Evolutionary conservation across 2,113 vertebrate species (phyloP).

Genomic region (Otis tarda): DNA sequence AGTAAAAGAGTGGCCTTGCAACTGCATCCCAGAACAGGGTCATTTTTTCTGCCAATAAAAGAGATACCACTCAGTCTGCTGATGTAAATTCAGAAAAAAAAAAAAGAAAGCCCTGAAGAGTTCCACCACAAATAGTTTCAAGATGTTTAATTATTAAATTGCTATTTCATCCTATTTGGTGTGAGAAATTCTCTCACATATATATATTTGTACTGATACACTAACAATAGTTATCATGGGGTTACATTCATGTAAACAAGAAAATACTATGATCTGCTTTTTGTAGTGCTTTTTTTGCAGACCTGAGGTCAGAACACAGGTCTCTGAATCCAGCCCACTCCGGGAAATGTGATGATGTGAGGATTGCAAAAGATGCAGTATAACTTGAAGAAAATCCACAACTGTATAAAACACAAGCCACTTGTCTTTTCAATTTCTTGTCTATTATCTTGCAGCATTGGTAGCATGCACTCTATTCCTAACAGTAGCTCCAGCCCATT

Average conservation of each 20-base stretch:
- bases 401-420: neutral
- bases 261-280: neutral
- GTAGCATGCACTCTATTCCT: neutral
- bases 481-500: neutral
- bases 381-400: neutral
- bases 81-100: neutral
- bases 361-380: neutral
- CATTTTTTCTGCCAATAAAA: neutral
- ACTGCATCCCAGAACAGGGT: neutral
- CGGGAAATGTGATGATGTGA: neutral
- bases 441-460: neutral
- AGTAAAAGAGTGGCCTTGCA: neutral
- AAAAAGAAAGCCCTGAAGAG: neutral
- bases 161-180: neutral
- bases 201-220: neutral
- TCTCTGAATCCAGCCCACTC: neutral
- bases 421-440: conserved; percentile 9
- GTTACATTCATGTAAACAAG: neutral
- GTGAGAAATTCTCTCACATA: neutral
- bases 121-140: neutral
- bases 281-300: neutral
- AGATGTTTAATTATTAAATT: neutral
- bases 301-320: neutral
- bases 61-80: neutral
- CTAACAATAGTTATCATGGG: neutral